Conservation (phyloP, 2,888 invertebrate genomes). For the Harpalus rubripes region DNA sequence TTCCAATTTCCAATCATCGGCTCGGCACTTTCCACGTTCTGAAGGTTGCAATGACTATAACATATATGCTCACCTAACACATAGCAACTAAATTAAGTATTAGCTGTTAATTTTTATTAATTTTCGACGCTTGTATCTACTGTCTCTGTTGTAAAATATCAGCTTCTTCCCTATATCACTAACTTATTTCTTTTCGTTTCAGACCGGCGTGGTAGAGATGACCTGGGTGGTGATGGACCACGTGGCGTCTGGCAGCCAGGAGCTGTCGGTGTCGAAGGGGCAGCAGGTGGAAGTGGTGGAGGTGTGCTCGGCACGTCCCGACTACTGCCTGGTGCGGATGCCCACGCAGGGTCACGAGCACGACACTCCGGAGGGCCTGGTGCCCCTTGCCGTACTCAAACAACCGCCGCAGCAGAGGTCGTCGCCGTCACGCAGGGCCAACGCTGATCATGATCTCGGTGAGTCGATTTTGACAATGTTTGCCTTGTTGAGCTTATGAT, state of each 20-base stretch:
- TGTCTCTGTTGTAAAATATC: too few relatives aligned
- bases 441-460: constrained; percentile 76
- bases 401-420: constrained; percentile 84
- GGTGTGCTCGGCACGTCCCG: constrained; percentile 83
- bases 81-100: too few relatives aligned
- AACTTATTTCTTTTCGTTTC: constrained; percentile 72
- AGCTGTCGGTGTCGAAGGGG: constrained; percentile 92
- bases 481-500: not conserved
- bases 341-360: constrained; percentile 77
- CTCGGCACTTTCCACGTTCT: too few relatives aligned
- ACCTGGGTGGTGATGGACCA: constrained; percentile 95
- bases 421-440: constrained; percentile 79
- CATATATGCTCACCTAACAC: too few relatives aligned
- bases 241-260: constrained; percentile 85
- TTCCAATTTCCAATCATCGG: too few relatives aligned
- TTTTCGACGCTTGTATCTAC: too few relatives aligned
- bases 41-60: too few relatives aligned
- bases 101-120: too few relatives aligned
- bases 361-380: constrained; percentile 86
- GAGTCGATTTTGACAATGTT: constrained; percentile 70
- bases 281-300: constrained; percentile 97
- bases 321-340: constrained; percentile 86
- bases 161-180: not conserved
- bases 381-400: constrained; percentile 88
- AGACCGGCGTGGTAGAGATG: constrained; percentile 91